Evolutionary conservation across 23 tunicate species (phyloP), one percentile per base, ranked within the genome.

Genomic region (Ascidia mentula): DNA sequence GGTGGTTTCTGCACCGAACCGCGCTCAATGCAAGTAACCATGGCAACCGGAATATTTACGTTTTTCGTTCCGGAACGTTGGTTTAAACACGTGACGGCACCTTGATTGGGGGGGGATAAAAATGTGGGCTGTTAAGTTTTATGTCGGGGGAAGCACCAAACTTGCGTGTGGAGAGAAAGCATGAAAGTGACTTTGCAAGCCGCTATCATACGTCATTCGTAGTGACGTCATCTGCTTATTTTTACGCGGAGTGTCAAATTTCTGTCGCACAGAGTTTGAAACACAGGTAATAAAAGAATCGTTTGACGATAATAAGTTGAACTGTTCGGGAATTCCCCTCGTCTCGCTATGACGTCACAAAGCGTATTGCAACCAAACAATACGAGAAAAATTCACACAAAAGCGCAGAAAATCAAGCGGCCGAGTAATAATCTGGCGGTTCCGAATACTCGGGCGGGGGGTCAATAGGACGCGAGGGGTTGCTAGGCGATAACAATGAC

Each of bases 341-440:
- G 28, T 6, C 65, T 53, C 28, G 24, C 24, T 53, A 28, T 53
- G 65, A 53, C 65, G 24, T 9, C 22, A 53, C 65, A 53, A 53
- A 53, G 65, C 65, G 65, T 1, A 53, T n/a, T n/a, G 24, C 65
- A 53, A 53, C 65, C n/a, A 53, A 53, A 53, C 24, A 9, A 53
- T 20, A 53, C 22, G 53, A 42, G 65, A 28, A 53, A 9, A 53
- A 53, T 28, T n/a, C 13, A 53, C 65, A 3, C 13, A 53, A 53
- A 53, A 53, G 65, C 65, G 65, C 65, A 9, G 15, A 42, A 42
- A 15, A 3, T 53, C 65, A 53, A 26, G 24, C 65, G 4, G 13
- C 65, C 74, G 74, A 26, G 74, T 70, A 32, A 70, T 70, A 70
- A 33, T 70, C 74, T 20, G 74, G 74, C 36, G 74, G 74, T 33